Percentiles rank a stretch among this genome's conserved stretches.
Conservation (phyloP, 2,113 vertebrate species). For the Tachysurus vachellii region DNA sequence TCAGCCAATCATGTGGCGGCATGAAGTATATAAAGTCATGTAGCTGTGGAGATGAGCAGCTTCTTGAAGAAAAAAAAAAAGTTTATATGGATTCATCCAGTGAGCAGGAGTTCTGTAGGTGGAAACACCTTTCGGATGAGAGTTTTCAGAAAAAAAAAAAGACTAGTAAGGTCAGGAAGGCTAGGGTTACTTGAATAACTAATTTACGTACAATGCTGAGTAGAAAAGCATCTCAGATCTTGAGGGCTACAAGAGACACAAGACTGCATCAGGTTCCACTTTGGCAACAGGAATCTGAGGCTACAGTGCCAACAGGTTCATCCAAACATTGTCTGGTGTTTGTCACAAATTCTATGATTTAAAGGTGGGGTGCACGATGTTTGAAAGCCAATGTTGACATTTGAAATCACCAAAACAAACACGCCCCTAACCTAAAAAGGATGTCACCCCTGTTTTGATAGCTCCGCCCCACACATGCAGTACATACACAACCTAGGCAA, state of each 20-base stretch:
- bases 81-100: background rate
- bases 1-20: background rate
- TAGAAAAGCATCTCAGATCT: background rate
- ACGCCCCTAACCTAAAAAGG: too few relatives aligned
- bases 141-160: background rate
- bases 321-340: too few relatives aligned
- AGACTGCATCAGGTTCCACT: background rate
- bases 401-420: too few relatives aligned
- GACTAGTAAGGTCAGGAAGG: background rate
- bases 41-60: background rate
- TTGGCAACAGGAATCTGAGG: background rate
- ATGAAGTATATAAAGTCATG: too few relatives aligned
- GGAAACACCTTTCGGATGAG: background rate
- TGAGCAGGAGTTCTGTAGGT: background rate
- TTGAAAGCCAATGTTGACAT: too few relatives aligned
- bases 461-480: too few relatives aligned
- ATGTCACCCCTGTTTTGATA: too few relatives aligned
- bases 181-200: background rate
- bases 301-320: background rate
- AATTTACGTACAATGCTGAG: background rate
- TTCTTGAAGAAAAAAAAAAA: too few relatives aligned
- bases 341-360: too few relatives aligned
- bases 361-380: too few relatives aligned
- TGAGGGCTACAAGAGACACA: background rate
- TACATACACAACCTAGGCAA: too few relatives aligned